Conservation (phyloP, 2,113 vertebrate genomes). For the Laticauda colubrina region DNA sequence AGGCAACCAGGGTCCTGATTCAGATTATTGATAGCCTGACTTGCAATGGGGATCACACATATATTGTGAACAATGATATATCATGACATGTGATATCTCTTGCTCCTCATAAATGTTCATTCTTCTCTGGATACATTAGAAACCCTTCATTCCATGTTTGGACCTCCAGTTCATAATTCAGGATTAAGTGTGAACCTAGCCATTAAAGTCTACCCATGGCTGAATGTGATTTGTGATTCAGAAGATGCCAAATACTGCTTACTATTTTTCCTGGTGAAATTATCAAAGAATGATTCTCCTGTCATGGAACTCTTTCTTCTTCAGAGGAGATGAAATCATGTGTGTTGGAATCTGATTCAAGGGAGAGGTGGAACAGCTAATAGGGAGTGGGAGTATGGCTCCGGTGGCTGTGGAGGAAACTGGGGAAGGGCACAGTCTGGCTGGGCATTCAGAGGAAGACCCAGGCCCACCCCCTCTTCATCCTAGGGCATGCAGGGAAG, state of each 20-base stretch:
- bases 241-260: not conserved
- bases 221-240: not conserved
- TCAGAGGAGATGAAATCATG: no score
- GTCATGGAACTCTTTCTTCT: not conserved
- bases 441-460: no score
- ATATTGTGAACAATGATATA: not conserved
- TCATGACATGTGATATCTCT: not conserved
- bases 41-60: not conserved
- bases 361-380: no score
- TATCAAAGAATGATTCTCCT: not conserved
- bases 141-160: not conserved
- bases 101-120: not conserved
- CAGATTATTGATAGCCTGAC: not conserved
- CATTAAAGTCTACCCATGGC: not conserved
- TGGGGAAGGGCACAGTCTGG: no score
- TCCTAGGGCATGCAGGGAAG: no score
- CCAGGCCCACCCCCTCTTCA: no score
- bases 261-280: not conserved
- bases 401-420: no score
- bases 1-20: not conserved
- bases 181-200: not conserved
- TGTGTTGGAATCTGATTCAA: no score
- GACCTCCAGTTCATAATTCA: not conserved
- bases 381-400: no score
- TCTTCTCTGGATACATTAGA: not conserved